These are phyloP conservation scores for Sturnira hondurensis DNA, from an alignment of 2,113 vertebrate genomes.

Conservation along the genomic window DNA sequence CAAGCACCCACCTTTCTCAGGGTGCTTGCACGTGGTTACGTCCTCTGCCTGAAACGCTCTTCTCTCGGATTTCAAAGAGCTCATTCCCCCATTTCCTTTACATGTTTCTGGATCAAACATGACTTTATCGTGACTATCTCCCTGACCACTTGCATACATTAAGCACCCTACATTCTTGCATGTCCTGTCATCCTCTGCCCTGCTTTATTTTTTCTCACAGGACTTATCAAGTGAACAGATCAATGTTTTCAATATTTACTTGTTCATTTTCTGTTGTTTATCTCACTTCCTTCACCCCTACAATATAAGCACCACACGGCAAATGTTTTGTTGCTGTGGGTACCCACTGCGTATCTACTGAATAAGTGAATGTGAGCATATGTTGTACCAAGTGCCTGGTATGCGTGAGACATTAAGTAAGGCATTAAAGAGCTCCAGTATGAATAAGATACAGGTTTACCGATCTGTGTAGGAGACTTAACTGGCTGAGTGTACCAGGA, in stretches of 20 bases:
- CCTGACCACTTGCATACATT: neutral
- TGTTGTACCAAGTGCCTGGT: neutral
- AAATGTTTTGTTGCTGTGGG: neutral
- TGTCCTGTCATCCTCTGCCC: neutral
- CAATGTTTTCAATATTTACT: neutral
- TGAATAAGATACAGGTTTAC: neutral
- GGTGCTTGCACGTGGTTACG: rapidly evolving
- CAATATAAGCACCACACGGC: neutral
- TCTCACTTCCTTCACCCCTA: neutral
- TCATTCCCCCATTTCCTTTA: neutral
- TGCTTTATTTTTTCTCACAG: neutral
- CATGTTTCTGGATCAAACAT: neutral
- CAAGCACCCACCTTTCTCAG: neutral
- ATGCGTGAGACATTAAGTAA: neutral
- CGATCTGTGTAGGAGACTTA: neutral
- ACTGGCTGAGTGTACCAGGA: neutral
- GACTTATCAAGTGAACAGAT: neutral
- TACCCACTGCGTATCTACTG: neutral
- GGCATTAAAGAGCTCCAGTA: neutral
- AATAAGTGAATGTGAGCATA: neutral
- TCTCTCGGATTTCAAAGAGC: neutral
- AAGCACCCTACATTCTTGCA: neutral
- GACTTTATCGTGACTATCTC: neutral
- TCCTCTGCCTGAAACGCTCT: neutral
- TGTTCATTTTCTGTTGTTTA: neutral